Percentiles rank a stretch among this genome's conserved stretches.
Conservation (phyloP, 1,140 invertebrate species). For the Papilio dardanus region DNA sequence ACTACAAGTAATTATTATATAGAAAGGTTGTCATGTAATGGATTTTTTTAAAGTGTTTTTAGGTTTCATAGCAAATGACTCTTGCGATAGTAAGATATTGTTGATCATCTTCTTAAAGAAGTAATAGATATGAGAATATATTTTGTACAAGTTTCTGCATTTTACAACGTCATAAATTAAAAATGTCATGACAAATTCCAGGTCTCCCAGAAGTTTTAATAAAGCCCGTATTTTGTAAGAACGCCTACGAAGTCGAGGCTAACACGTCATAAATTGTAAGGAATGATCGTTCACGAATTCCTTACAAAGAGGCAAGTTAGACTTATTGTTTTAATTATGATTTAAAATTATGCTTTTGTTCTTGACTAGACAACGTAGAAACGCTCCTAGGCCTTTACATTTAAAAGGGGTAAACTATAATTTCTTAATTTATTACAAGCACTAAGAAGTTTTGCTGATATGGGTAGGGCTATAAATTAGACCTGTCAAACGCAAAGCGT, state of each 20-base stretch:
- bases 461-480: not conserved
- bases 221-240: not conserved
- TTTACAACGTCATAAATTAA: not conserved
- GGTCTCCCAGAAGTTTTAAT: not conserved
- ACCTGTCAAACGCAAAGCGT: slow-evolving; percentile 1
- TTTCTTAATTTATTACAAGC: not conserved
- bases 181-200: not conserved
- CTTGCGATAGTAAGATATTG: not conserved
- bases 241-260: not conserved
- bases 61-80: not conserved
- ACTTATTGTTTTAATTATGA: not conserved
- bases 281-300: slow-evolving; percentile 9
- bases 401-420: not conserved
- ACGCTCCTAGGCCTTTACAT: not conserved
- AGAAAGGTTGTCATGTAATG: too few species aligned
- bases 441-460: slow-evolving; percentile 11
- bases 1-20: not conserved
- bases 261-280: slow-evolving; percentile 7
- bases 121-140: not conserved
- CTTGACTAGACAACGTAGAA: too few species aligned
- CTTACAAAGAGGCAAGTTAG: not conserved
- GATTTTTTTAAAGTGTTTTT: too few species aligned
- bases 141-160: not conserved
- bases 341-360: not conserved
- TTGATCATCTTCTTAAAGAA: not conserved